phyloP scores from a whole-genome alignment of 2,888 invertebrate species.

The Phyllotreta striolata region DNA sequence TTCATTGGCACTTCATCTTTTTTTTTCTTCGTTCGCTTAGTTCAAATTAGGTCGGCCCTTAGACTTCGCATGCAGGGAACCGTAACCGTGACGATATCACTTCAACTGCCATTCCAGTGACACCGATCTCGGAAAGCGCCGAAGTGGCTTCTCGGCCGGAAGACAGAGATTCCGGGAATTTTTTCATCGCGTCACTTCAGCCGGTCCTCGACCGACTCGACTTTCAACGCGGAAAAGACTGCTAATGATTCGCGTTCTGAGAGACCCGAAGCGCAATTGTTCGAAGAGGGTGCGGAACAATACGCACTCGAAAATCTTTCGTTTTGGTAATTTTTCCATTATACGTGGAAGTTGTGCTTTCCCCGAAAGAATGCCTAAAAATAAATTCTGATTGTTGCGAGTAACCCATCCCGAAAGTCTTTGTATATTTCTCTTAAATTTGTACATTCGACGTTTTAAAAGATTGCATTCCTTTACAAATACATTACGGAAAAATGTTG shows the following conservation, averaged over 20 bases:
- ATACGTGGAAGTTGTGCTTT: too few species aligned
- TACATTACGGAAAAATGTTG: too few species aligned
- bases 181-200: slow-evolving; percentile 25
- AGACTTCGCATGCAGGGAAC: slow-evolving; percentile 7
- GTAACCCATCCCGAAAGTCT: too few species aligned
- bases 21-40: background rate
- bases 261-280: slow-evolving; percentile 5
- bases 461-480: too few species aligned
- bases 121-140: slow-evolving; percentile 18
- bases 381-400: too few species aligned
- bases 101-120: slow-evolving; percentile 17
- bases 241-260: slow-evolving; percentile 28
- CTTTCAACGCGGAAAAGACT: slow-evolving; percentile 20
- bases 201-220: slow-evolving; percentile 6
- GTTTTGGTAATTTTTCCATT: too few species aligned
- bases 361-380: too few species aligned
- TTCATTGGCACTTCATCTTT: slow-evolving; percentile 26
- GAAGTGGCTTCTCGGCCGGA: slow-evolving; percentile 22
- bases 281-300: slow-evolving; percentile 15
- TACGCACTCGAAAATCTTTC: background rate
- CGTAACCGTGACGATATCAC: slow-evolving; percentile 23
- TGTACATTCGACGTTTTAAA: too few species aligned
- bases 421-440: too few species aligned
- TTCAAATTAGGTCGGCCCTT: slow-evolving; percentile 29
- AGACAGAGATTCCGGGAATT: slow-evolving; percentile 22